A percentile compares a stretch with the other conserved stretches of the same genome.
Evolutionary conservation across 2,797 vertebrate species (phyloP).

Genomic region (Intellagama lesueurii): DNA sequence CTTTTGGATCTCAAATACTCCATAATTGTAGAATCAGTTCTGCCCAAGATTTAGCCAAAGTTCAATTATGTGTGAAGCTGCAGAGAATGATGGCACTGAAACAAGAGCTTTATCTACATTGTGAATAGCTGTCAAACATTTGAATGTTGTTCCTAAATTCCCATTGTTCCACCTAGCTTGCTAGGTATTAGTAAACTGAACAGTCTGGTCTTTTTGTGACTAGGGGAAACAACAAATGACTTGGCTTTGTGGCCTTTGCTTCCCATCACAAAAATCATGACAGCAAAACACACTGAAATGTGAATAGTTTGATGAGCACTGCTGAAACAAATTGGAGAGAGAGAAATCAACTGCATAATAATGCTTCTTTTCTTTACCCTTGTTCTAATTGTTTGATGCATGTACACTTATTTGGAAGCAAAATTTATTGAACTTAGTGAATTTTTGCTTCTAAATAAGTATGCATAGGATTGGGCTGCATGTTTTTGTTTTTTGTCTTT

Average conservation of each 20-base stretch:
- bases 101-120: slow-evolving; percentile 39
- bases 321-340: slow-evolving; percentile 22
- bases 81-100: slow-evolving; percentile 68
- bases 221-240: slow-evolving; percentile 38
- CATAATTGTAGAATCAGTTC: slow-evolving; percentile 47
- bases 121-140: slow-evolving; percentile 33
- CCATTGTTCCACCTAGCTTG: slow-evolving; percentile 21
- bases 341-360: slow-evolving; percentile 43
- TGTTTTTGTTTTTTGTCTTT: background rate
- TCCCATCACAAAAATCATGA: slow-evolving; percentile 46
- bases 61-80: slow-evolving; percentile 69
- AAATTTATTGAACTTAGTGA: background rate
- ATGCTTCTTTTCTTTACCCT: slow-evolving; percentile 59
- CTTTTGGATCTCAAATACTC: slow-evolving; percentile 55
- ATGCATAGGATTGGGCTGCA: background rate
- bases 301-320: slow-evolving; percentile 7
- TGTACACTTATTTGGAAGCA: background rate
- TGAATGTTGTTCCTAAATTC: slow-evolving; percentile 36
- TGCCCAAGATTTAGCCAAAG: slow-evolving; percentile 40
- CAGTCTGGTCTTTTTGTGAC: slow-evolving; percentile 26
- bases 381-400: slow-evolving; percentile 45
- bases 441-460: background rate
- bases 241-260: slow-evolving; percentile 49
- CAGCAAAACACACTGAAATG: slow-evolving; percentile 34
- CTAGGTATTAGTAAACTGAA: slow-evolving; percentile 50